Base-by-base conservation (phyloP, 2,797 vertebrate species). In the Epinephelus awoara region DNA sequence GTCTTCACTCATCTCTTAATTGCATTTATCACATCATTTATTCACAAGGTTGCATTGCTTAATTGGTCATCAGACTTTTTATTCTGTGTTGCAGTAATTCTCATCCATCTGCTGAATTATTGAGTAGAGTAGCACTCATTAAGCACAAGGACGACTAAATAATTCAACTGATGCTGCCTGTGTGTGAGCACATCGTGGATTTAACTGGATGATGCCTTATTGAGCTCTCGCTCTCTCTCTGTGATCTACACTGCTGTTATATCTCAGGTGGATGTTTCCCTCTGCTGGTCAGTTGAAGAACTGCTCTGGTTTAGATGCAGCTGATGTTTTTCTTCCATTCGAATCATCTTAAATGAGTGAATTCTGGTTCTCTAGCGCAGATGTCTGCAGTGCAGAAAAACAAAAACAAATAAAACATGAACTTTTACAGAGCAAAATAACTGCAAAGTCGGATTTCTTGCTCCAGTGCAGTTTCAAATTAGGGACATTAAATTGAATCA, bases 31-130 rank as follows among this genome's bases (percentile, higher is more conserved):
- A 34, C 61, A 75, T 88, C 10, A 84, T 84, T 88, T 82, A 91
- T 88, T 89, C 55, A 84, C 59, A 51, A 19, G 49, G 73, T 77
- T 57, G 23, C 19, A 2, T 21, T 9, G 11, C 61, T 72, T 90
- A 88, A 88, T 88, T 84, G 82, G 82, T 75, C 72, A 61, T 57
- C 8, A 56, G 58, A n/a, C 44, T 54, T 72, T 68, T 65, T 80
- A 75, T 61, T 55, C 27, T 44, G 23, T 75, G 67, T 74, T 64
- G 42, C 63, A 72, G 44, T 77, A 84, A 80, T 78, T 83, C 74
- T 80, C 58, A 66, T 80, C 75, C 55, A 49, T 77, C 42, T 68
- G 56, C 54, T 92, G 80, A 90, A 91, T 93, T 81, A 91, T 92
- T 90, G 66, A 93, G 57, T 4, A 17, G 72, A 40, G 65, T 10